Evolutionary conservation across 2,797 vertebrate genomes (phyloP).

Genomic region (Sebastiscus tertius): DNA sequence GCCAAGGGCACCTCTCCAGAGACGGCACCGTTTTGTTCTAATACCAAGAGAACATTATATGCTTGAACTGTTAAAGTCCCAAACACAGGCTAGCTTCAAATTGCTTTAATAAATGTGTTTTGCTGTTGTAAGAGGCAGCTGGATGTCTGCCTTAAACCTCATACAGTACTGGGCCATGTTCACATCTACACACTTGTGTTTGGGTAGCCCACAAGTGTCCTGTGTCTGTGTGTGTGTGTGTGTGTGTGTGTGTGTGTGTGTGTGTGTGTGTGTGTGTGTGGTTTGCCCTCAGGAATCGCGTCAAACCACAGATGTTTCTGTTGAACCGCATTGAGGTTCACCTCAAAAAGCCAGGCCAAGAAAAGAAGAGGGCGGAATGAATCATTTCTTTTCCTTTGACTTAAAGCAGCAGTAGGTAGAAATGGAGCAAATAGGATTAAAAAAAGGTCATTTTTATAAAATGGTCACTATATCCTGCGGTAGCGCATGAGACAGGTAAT

Average conservation of each 20-base stretch:
- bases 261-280: constrained; percentile 7
- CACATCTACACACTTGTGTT: constrained; percentile 25
- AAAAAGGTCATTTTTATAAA: too few species aligned
- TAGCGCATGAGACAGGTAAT: too few species aligned
- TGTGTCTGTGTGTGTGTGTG: constrained; percentile 1
- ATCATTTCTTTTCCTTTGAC: constrained; percentile 46
- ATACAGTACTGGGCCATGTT: not conserved
- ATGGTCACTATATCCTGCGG: too few species aligned
- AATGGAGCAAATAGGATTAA: too few species aligned
- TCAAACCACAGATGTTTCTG: constrained; percentile 66
- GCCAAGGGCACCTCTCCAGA: constrained; percentile 46
- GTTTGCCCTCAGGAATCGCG: constrained; percentile 52
- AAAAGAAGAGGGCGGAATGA: constrained; percentile 19
- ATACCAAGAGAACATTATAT: constrained; percentile 42
- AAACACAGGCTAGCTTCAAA: constrained; percentile 38
- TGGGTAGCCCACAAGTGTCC: constrained; percentile 13
- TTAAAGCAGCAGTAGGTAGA: not conserved
- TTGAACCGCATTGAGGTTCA: constrained; percentile 60
- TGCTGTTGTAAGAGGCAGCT: constrained; percentile 33
- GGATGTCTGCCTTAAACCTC: constrained; percentile 27
- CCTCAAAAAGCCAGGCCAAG: constrained; percentile 54
- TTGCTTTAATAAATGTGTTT: constrained; percentile 37
- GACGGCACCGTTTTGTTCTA: constrained; percentile 31
- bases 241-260: constrained; percentile 3
- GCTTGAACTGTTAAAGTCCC: constrained; percentile 35